Evolutionary conservation across 1,140 invertebrate species (phyloP), one percentile per base, ranked within the genome.

Genomic region (Drusus annulatus): DNA sequence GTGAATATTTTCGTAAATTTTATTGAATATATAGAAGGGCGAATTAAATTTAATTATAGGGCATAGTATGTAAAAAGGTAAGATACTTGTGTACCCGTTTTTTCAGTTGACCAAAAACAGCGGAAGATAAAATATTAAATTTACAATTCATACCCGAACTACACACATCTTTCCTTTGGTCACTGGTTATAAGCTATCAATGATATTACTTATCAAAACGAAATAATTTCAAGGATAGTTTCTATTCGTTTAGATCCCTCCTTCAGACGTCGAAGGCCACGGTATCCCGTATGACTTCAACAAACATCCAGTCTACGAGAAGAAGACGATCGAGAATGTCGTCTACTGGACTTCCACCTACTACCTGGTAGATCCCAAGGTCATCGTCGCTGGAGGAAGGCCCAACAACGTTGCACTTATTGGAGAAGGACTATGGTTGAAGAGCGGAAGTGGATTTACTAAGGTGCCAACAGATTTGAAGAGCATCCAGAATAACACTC

Each of bases 391-490:
- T 17, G 60, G 60, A 54, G 75, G 80, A 69, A 56, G 75, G 21
- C 50, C 58, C 6, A 60, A 36, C 2, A 65, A 36, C 2, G 16
- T 65, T 2, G 36, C 23, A 13, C 15, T 73, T 50, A 45, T 45
- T 45, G 80, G 80, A 8, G 79, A 79, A 23, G 77, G 81, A 2
- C 51, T 89, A 3, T 87, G 86, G 85, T 71, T 87, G 23, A 85
- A 85, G 15, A 84, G 85, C 36, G 83, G 86, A 81, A 82, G 85
- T 52, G 76, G 77, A 5, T 74, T 86, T 0, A 28, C 85, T 2
- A 58, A 80, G 10, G 78, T 88, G 0, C 80, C 86, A 0, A 78
- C 80, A 3, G 83, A 71, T 6, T 71, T 56, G 0, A 21, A 31
- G 0, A 85, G 85, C 2, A 84, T 89, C 21, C 36, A 73, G 8